phyloP scores from a whole-genome alignment of 1,140 invertebrate species.

The Plodia interpunctella region DNA sequence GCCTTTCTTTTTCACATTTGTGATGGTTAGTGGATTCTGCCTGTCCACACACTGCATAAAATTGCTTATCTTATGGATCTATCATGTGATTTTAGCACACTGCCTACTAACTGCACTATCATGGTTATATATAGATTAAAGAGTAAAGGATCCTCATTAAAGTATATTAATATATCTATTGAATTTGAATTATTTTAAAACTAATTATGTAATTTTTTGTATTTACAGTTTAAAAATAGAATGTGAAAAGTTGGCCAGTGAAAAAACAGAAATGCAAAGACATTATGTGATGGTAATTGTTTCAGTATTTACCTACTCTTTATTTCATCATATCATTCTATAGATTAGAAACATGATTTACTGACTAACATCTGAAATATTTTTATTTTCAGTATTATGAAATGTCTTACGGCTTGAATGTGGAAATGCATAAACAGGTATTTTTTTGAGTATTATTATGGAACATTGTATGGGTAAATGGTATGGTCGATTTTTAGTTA shows the following conservation, averaged over 20 bases:
- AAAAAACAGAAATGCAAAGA: constrained; percentile 99
- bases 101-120: not conserved
- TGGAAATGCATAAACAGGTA: constrained; percentile 99
- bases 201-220: constrained; percentile 16
- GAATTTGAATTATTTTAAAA: too few relatives aligned
- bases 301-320: not conserved
- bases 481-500: too few relatives aligned
- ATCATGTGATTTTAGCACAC: not conserved
- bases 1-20: too few relatives aligned
- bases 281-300: constrained; percentile 97
- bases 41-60: too few relatives aligned
- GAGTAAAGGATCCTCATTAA: too few relatives aligned
- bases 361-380: too few relatives aligned
- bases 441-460: constrained; percentile 37
- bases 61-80: too few relatives aligned
- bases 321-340: too few relatives aligned
- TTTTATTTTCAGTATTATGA: constrained; percentile 97
- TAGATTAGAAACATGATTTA: too few relatives aligned
- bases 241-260: constrained; percentile 97
- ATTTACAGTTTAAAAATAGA: constrained; percentile 88
- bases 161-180: too few relatives aligned
- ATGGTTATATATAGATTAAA: not conserved
- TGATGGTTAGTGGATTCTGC: too few relatives aligned
- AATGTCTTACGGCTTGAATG: constrained; percentile 99
- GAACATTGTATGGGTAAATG: too few relatives aligned